Evolutionary conservation across 2,797 vertebrate genomes (phyloP).

Genomic region (Ctenochaetus hawaiiensis): DNA sequence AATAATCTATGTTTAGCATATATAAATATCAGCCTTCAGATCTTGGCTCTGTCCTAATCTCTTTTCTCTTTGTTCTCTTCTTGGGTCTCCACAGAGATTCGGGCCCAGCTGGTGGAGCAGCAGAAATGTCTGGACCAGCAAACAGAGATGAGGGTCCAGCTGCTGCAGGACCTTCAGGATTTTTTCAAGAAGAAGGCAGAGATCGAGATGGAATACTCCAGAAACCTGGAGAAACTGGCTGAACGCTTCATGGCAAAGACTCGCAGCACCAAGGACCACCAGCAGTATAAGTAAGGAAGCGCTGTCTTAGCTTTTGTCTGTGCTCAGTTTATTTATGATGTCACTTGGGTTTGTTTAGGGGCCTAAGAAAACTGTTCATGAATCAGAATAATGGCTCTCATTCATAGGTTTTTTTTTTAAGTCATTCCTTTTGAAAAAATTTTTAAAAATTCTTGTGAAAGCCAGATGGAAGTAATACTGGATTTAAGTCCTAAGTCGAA

Average conservation of each 20-base stretch:
- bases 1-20: background rate
- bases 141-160: conserved; percentile 97
- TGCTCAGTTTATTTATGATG: background rate
- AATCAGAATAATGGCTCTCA: background rate
- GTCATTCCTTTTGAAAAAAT: conserved; percentile 1
- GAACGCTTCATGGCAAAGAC: conserved; percentile 99
- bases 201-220: conserved; percentile 98
- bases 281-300: conserved; percentile 94
- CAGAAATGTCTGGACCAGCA: conserved; percentile 99
- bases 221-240: conserved; percentile 96
- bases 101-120: conserved; percentile 96
- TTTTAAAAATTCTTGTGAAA: conserved; percentile 4
- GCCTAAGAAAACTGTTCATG: background rate
- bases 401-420: background rate
- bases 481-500: conserved; percentile 19
- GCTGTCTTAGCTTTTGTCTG: background rate
- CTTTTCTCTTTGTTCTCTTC: conserved; percentile 64
- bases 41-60: conserved; percentile 25
- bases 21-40: background rate
- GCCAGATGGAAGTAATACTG: conserved; percentile 32
- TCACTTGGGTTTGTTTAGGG: conserved; percentile 1
- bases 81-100: conserved; percentile 87
- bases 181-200: conserved; percentile 99
- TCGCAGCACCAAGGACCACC: conserved; percentile 97
- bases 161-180: conserved; percentile 98